These are phyloP conservation scores for Zygothrica quintamaculata DNA, from an alignment of 2,888 invertebrate genomes.

Conservation along the genomic window DNA sequence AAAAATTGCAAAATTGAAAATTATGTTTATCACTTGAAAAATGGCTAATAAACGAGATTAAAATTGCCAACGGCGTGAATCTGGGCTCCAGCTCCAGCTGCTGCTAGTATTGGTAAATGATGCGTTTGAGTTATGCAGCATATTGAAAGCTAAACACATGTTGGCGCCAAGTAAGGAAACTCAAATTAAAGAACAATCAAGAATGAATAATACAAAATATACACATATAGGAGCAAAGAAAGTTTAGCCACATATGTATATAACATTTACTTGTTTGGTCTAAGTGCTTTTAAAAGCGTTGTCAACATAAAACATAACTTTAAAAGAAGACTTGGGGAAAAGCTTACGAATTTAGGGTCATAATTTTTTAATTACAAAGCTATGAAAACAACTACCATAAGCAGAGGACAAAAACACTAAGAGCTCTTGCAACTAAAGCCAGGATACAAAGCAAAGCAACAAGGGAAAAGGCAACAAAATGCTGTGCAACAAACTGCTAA, in stretches of 20 bases:
- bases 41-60: conserved; percentile 79
- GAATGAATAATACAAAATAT: background rate
- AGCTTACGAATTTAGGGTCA: conserved; percentile 33
- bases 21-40: conserved; percentile 77
- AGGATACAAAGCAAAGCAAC: conserved; percentile 8
- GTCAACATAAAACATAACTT: conserved; percentile 38
- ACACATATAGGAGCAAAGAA: background rate
- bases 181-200: background rate
- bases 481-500: conserved; percentile 31
- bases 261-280: conserved; percentile 12
- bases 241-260: background rate
- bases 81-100: conserved; percentile 30
- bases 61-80: conserved; percentile 70
- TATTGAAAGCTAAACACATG: conserved; percentile 4
- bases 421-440: conserved; percentile 58
- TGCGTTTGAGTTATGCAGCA: conserved; percentile 22
- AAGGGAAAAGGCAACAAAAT: conserved; percentile 16
- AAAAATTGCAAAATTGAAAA: conserved; percentile 79
- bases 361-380: conserved; percentile 70
- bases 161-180: conserved; percentile 10
- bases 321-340: conserved; percentile 17
- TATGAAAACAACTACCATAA: conserved; percentile 54
- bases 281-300: too few species aligned
- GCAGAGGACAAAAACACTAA: conserved; percentile 45
- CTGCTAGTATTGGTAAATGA: conserved; percentile 23